Conservation (phyloP, 2,888 invertebrate genomes). For the Drosophila tanythrix region DNA sequence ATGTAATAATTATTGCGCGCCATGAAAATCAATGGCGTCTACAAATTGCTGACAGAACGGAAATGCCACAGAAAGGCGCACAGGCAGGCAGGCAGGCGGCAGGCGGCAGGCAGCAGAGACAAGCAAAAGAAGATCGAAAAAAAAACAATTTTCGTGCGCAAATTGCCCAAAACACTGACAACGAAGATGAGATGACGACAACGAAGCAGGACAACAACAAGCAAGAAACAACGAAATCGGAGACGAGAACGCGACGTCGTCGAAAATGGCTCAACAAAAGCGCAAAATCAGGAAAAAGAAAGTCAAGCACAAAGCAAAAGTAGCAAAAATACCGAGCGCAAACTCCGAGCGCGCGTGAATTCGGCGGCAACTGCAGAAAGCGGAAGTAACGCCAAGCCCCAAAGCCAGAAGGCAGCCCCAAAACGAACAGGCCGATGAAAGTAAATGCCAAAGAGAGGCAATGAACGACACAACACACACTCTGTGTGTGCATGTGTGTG, state of each 20-base stretch:
- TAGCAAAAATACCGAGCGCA: slow-evolving; percentile 77
- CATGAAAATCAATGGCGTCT: slow-evolving; percentile 68
- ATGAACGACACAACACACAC: slow-evolving; percentile 23
- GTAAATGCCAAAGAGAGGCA: slow-evolving; percentile 59
- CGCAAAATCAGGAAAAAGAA: slow-evolving; percentile 73
- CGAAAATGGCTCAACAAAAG: slow-evolving; percentile 71
- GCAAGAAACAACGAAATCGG: slow-evolving; percentile 9
- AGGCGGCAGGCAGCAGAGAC: neutral
- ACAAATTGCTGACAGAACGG: slow-evolving; percentile 64
- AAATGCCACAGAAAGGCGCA: slow-evolving; percentile 49
- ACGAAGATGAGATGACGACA: slow-evolving; percentile 29
- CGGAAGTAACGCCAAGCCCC: slow-evolving; percentile 54
- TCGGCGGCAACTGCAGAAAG: slow-evolving; percentile 35
- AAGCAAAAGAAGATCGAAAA: slow-evolving; percentile 11
- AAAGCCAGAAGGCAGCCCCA: slow-evolving; percentile 43
- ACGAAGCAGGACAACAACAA: slow-evolving; percentile 14
- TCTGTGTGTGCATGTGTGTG: slow-evolving; percentile 17
- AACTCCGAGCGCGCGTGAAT: slow-evolving; percentile 56
- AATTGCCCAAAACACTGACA: slow-evolving; percentile 58
- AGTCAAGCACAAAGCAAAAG: slow-evolving; percentile 73
- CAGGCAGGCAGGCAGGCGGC: neutral
- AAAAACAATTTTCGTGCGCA: slow-evolving; percentile 54
- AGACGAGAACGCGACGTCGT: slow-evolving; percentile 41
- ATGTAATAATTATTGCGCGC: slow-evolving; percentile 64
- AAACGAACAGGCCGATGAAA: slow-evolving; percentile 60